Evolutionary conservation across 2,113 vertebrate species (phyloP), one percentile per base, ranked within the genome.

Genomic region (Trichechus manatus): DNA sequence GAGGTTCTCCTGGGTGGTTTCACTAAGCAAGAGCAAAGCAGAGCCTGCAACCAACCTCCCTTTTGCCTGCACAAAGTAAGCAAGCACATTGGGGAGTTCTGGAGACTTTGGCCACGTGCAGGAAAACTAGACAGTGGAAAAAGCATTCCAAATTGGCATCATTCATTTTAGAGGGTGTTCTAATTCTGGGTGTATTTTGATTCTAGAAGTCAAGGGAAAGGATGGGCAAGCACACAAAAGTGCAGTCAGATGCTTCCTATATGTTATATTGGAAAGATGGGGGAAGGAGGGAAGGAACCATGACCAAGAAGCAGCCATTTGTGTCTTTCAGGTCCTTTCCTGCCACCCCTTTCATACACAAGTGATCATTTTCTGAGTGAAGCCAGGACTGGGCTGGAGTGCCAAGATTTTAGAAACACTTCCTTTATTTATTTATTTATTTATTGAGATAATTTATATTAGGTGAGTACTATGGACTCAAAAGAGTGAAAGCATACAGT

Each of bases 21-120:
- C 39, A 47, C 36, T 42, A 72, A 81, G 64, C 39, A 87, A 79
- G 9, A 50, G 59, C 77, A 96, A 89, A 95, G 91, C 93, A 93
- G 75, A 95, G 66, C 47, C 1, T 11, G 27, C 53, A 42, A 89
- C 5, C n/a, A 61, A 84, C 1, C 63, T 68, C 68, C 50, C 0
- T 20, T 92, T 44, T 27, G 47, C 72, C 88, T 33, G 22, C 59
- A 86, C 8, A 89, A 72, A 80, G 39, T 27, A 42, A 82, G 89
- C 47, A 53, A 47, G 27, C 47, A 31, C 7, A 1, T 15, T 2
- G 1, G 31, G 70, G 7, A 47, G 72, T 2, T 0, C 70, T 36
- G 10, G 4, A 6, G n/a, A 42, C 0, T 13, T 31, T 39, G 19
- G 64, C 78, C 50, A 63, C 63, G 17, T 44, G 42, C 22, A 74